phyloP scores from a whole-genome alignment of 2,113 vertebrate genomes.

The Carlito syrichta region DNA sequence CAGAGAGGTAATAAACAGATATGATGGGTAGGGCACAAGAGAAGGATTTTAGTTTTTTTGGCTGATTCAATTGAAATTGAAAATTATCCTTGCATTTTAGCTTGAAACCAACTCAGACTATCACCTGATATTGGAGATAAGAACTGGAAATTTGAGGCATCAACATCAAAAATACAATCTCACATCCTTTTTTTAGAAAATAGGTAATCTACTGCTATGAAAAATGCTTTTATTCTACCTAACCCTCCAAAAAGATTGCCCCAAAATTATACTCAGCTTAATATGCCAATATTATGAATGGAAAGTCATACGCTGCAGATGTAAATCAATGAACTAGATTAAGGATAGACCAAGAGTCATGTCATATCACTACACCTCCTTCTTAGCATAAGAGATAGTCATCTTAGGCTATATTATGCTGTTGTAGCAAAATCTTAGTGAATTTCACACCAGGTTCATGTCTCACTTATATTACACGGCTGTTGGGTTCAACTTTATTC shows the following conservation, averaged over 20 bases:
- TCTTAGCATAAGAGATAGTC: not conserved
- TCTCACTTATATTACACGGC: not conserved
- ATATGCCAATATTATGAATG: not conserved
- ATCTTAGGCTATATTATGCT: not conserved
- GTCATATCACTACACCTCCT: not conserved
- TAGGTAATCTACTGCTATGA: not conserved
- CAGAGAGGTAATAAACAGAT: not conserved
- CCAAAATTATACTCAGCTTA: not conserved
- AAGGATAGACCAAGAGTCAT: not conserved
- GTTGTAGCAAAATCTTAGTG: not conserved
- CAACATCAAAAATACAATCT: not conserved
- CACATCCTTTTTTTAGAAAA: constrained; percentile 23
- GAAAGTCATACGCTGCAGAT: not conserved
- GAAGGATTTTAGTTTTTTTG: not conserved
- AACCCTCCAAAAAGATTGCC: not conserved
- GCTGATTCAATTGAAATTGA: not conserved
- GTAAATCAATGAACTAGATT: not conserved
- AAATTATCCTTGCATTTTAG: constrained; percentile 29
- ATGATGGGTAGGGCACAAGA: not conserved
- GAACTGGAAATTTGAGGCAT: not conserved
- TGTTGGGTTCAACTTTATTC: not conserved
- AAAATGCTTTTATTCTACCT: not conserved
- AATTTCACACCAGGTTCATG: not conserved
- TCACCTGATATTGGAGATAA: not conserved
- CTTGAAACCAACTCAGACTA: not conserved